A percentile compares a stretch with the other conserved stretches of the same genome.
phyloP scores from a whole-genome alignment of 2,113 vertebrate species.

The Eretmodus cyanostictus region DNA sequence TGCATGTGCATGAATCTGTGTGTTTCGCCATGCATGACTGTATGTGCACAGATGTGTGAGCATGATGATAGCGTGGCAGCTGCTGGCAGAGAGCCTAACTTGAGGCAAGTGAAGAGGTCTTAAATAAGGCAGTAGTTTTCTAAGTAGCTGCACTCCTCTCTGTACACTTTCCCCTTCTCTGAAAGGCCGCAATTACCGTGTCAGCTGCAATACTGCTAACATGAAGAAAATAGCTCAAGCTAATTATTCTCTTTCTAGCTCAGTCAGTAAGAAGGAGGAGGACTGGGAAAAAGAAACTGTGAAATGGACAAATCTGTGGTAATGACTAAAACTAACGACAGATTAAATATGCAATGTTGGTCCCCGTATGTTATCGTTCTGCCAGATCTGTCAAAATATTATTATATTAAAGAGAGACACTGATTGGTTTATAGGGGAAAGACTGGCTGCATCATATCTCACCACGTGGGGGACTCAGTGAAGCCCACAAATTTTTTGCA shows the following conservation, averaged over 20 bases:
- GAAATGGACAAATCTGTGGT: constrained; percentile 3
- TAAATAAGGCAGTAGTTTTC: constrained; percentile 50
- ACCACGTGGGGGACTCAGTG: background rate
- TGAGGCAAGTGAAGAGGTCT: constrained; percentile 42
- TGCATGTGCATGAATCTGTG: background rate
- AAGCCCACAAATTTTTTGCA: background rate
- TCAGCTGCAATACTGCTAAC: constrained; percentile 49
- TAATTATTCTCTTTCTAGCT: constrained; percentile 49
- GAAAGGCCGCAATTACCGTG: constrained; percentile 62
- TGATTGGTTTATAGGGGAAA: background rate
- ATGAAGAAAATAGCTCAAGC: constrained; percentile 42
- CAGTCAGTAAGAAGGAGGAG: background rate
- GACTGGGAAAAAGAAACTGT: background rate
- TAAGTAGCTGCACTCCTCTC: constrained; percentile 33
- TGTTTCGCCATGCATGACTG: background rate
- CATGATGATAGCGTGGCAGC: constrained; percentile 39
- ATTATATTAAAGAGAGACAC: background rate
- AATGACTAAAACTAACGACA: background rate
- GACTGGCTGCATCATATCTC: background rate
- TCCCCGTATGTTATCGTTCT: background rate
- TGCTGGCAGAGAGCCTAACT: constrained; percentile 39
- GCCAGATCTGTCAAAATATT: constrained; percentile 3
- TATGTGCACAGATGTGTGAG: constrained; percentile 16
- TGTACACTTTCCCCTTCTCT: constrained; percentile 7
- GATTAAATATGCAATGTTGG: background rate